Conservation (phyloP, 2,113 vertebrate genomes). For the Kobus ellipsiprymnus region DNA sequence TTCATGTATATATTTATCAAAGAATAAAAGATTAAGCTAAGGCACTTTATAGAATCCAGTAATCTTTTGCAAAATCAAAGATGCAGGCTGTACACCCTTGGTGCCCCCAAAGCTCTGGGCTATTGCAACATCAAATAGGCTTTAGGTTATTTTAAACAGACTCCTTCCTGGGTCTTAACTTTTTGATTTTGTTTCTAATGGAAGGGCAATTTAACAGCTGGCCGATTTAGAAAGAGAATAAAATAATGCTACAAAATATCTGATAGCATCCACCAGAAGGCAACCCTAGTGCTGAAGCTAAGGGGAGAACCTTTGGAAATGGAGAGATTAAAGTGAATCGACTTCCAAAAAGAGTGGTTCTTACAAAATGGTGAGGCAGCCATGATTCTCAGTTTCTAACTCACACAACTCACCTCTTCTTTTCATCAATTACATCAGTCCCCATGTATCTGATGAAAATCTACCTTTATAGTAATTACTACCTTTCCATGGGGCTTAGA, state of each 20-base stretch:
- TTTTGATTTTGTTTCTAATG: neutral
- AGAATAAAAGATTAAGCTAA: neutral
- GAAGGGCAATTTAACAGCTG: neutral
- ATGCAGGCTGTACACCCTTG: fast-evolving
- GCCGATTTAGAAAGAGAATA: neutral
- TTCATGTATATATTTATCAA: neutral
- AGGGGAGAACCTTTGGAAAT: neutral
- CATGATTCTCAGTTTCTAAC: neutral
- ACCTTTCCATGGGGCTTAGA: neutral
- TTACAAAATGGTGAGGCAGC: neutral
- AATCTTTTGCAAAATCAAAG: neutral
- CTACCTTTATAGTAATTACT: neutral
- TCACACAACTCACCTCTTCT: neutral
- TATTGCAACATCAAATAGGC: neutral
- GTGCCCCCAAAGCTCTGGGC: no score
- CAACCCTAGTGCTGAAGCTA: neutral
- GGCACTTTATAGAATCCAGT: neutral
- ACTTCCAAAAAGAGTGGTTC: neutral
- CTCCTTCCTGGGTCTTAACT: neutral
- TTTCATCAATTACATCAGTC: neutral
- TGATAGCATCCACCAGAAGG: neutral
- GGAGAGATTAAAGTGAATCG: neutral
- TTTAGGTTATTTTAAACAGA: neutral
- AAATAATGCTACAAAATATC: neutral
- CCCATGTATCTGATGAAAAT: neutral